These are phyloP conservation scores for Pogonocherus hispidulus DNA, from an alignment of 2,888 invertebrate species.

Conservation along the genomic window DNA sequence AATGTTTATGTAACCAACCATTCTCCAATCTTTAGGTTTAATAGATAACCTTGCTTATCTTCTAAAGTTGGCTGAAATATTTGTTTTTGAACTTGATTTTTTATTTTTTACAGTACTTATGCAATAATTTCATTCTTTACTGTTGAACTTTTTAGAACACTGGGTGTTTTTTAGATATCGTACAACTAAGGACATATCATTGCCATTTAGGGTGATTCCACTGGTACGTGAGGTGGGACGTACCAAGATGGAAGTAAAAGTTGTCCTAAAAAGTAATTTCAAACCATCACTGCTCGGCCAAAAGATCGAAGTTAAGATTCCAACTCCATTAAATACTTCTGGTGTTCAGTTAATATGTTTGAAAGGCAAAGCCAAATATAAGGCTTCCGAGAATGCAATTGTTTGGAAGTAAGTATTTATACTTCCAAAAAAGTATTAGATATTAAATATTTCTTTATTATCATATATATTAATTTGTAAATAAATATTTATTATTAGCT, in stretches of 20 bases:
- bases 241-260: conserved; percentile 99
- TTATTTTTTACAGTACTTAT: too few relatives aligned
- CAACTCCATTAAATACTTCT: conserved; percentile 98
- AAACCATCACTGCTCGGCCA: conserved; percentile 98
- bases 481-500: too few relatives aligned
- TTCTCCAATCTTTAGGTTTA: too few relatives aligned
- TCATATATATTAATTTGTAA: too few relatives aligned
- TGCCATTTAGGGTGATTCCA: conserved; percentile 99
- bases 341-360: conserved; percentile 99
- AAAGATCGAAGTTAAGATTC: conserved; percentile 99
- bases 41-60: too few relatives aligned
- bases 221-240: conserved; percentile 97
- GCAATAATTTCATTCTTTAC: too few relatives aligned
- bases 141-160: too few relatives aligned
- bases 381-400: conserved; percentile 99
- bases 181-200: conserved; percentile 99
- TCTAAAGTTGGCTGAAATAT: too few relatives aligned
- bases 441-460: too few relatives aligned
- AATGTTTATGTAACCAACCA: too few relatives aligned
- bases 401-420: conserved; percentile 86
- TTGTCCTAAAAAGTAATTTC: conserved; percentile 98
- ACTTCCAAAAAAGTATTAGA: too few relatives aligned
- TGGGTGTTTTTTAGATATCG: conserved; percentile 78
- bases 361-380: conserved; percentile 99
- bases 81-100: too few relatives aligned